Conservation (phyloP, 2,888 invertebrate genomes). For the Pegoplata infirma region DNA sequence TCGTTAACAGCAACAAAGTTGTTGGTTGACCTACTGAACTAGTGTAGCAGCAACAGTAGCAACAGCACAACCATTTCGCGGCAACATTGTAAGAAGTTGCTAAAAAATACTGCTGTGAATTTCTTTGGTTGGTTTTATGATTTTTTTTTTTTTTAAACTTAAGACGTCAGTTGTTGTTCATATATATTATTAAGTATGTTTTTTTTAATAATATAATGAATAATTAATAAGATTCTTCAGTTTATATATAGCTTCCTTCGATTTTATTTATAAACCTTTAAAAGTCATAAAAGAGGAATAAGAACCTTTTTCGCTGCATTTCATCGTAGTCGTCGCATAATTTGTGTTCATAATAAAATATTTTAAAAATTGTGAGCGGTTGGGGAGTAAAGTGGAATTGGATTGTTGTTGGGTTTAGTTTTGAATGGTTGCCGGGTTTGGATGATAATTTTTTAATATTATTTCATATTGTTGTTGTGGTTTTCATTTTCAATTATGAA, state of each 20-base stretch:
- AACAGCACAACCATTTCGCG: background rate
- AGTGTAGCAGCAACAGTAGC: slow-evolving; percentile 27
- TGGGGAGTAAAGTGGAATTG: slow-evolving; percentile 3
- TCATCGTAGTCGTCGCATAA: slow-evolving; percentile 23
- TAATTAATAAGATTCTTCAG: slow-evolving; percentile 51
- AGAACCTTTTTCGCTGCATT: slow-evolving; percentile 23
- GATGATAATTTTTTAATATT: slow-evolving; percentile 30
- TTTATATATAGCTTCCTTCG: slow-evolving; percentile 1
- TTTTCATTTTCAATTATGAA: slow-evolving; percentile 65
- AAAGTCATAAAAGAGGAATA: background rate
- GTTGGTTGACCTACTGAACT: slow-evolving; percentile 61
- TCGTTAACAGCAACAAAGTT: slow-evolving; percentile 29
- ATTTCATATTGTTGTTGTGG: slow-evolving; percentile 25
- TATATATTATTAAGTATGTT: slow-evolving; percentile 25
- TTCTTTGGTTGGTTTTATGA: background rate
- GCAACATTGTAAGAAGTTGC: slow-evolving; percentile 10
- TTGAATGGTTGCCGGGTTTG: slow-evolving; percentile 29
- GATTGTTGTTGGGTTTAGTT: background rate
- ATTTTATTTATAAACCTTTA: slow-evolving; percentile 14
- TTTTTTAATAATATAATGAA: slow-evolving; percentile 56
- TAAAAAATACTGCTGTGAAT: background rate
- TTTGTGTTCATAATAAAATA: background rate
- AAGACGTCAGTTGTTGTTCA: background rate
- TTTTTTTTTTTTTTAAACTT: background rate
- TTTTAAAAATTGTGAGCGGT: slow-evolving; percentile 21